Evolutionary conservation across 2,888 invertebrate genomes (phyloP), one percentile per base, ranked within the genome.

Genomic region (Leptodirus hochenwartii): DNA sequence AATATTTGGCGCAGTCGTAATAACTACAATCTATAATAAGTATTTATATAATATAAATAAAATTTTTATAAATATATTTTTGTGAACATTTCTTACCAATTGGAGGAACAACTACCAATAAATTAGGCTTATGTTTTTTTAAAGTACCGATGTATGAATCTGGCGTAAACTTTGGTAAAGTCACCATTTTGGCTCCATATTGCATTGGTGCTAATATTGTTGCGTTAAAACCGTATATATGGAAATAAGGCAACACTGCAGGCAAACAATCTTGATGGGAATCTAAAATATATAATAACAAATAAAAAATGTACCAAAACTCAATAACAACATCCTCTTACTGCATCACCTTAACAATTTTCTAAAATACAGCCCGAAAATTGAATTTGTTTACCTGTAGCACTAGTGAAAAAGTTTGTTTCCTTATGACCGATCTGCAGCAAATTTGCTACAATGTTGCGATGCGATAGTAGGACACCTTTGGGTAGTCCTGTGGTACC

Each of bases 401-500:
- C 29, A 3, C 11, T 3, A 22, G 32, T 23, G 14, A 28, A 16
- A n/a, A 38, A 14, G 8, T 25, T 27, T 10, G 37, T 22, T 8
- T 39, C 22, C 4, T 35, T 31, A 12, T 29, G 27, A 8, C 12
- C 23, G 16, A 37, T 10, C 29, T 56, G 60, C n/a, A 43, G 46
- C 4, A 61, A 50, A 41, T 71, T 69, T 0, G 65, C 49, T 15
- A 66, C 41, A 2, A 71, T 37, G 51, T 68, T 69, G 17, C 45
- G 53, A 47, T 76, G 69, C 1, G 69, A 64, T 2, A 79, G 56
- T 42, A 67, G 61, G 0, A 80, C 79, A 3, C 77, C 79, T 56
- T 81, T 81, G 1, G 80, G 74, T 29, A 76, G 37, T 0, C 88
- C 88, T 0, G 85, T 87, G 0, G 88, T 88, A 2, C 81, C 81